These are phyloP conservation scores for Salvelinus alpinus DNA, from an alignment of 2,113 vertebrate genomes.

Conservation along the genomic window DNA sequence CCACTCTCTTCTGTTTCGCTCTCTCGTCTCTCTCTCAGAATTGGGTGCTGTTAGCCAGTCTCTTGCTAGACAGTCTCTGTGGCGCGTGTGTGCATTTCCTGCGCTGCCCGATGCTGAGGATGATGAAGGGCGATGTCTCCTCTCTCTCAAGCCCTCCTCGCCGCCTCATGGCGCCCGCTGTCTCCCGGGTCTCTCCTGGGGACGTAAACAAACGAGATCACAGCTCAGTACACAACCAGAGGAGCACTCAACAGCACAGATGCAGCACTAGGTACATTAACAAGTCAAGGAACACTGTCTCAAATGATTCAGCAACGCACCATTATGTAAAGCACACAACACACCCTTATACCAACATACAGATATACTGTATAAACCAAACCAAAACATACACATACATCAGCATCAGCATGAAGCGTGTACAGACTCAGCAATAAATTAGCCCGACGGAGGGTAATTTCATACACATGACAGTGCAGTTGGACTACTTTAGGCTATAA, in stretches of 20 bases:
- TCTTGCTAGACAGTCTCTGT: conserved; percentile 22
- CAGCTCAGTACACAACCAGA: conserved; percentile 53
- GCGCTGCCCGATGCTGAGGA: conserved; percentile 48
- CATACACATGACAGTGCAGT: not conserved
- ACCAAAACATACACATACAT: not conserved
- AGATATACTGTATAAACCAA: not conserved
- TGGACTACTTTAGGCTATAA: not conserved
- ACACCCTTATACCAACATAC: not conserved
- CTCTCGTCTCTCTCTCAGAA: conserved; percentile 33
- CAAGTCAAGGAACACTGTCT: conserved; percentile 5
- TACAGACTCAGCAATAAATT: not conserved
- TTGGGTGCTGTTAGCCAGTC: not conserved
- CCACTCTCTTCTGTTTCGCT: conserved; percentile 32
- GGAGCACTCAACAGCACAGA: not conserved
- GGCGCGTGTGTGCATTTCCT: conserved; percentile 42
- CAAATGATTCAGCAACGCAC: conserved; percentile 14
- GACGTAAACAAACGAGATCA: conserved; percentile 65
- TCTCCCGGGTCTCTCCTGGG: conserved; percentile 61
- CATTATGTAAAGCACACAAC: not conserved
- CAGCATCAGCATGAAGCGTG: too few relatives aligned
- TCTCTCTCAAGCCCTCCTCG: conserved; percentile 51
- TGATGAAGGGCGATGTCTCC: conserved; percentile 59
- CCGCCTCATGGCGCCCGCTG: conserved; percentile 69
- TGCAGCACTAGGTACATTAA: not conserved
- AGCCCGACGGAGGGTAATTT: too few relatives aligned